Conservation (phyloP, 2,888 invertebrate species). For the Caenorhabditis angaria region DNA sequence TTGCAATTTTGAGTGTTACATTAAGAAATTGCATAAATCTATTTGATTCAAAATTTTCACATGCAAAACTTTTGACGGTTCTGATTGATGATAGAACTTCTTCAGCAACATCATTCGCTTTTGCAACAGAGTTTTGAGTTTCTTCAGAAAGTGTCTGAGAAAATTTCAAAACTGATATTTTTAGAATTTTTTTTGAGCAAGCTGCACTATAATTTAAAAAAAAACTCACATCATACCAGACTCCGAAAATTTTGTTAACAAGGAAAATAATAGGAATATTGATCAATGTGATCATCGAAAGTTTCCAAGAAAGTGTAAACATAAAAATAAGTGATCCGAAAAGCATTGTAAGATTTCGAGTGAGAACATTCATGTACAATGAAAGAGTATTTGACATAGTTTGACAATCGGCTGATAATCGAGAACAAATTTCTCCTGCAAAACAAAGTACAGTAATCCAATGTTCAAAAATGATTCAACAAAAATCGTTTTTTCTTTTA, state of each 20-base stretch:
- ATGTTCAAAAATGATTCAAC: neutral
- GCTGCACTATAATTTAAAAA: neutral
- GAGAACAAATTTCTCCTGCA: constrained; percentile 73
- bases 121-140: constrained; percentile 73
- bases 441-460: too few relatives aligned
- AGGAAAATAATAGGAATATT: constrained; percentile 73
- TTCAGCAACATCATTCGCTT: constrained; percentile 74
- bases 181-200: neutral
- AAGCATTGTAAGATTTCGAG: constrained; percentile 72
- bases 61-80: constrained; percentile 74
- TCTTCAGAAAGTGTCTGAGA: constrained; percentile 73
- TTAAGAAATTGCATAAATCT: constrained; percentile 64
- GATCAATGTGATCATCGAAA: constrained; percentile 73
- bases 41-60: constrained; percentile 72
- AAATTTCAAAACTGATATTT: constrained; percentile 8
- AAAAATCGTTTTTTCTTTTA: neutral
- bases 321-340: constrained; percentile 74
- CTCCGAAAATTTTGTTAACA: constrained; percentile 73
- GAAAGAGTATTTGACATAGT: constrained; percentile 74
- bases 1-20: constrained; percentile 63
- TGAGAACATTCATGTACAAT: constrained; percentile 74
- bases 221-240: constrained; percentile 73
- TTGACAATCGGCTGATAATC: constrained; percentile 74
- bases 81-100: constrained; percentile 73
- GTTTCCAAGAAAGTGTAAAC: constrained; percentile 74